Percentiles rank a stretch among this genome's conserved stretches.
Evolutionary conservation across 2,888 invertebrate genomes (phyloP).

Genomic region (Tenthredo livida): DNA sequence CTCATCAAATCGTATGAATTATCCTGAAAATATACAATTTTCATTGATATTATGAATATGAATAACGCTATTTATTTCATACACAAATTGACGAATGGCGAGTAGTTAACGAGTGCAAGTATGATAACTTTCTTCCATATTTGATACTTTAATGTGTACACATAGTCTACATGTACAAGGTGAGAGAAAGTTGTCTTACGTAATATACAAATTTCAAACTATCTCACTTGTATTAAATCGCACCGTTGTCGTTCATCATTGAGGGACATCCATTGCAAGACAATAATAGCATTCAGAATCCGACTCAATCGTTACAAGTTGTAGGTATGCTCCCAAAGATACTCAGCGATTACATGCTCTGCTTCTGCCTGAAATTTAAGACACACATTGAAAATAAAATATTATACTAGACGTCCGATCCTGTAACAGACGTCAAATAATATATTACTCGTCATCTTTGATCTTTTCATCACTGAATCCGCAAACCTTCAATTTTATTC

Average conservation of each 20-base stretch:
- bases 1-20: constrained; percentile 15
- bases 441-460: too few species aligned
- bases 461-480: too few species aligned
- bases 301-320: neutral
- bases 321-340: neutral
- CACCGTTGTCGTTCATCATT: constrained; percentile 27
- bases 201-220: neutral
- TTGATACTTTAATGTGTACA: neutral
- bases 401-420: neutral
- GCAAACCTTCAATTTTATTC: too few species aligned
- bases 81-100: neutral
- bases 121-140: neutral
- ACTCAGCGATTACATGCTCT: constrained; percentile 4
- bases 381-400: neutral
- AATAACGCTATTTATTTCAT: neutral
- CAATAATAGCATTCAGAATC: neutral
- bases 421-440: neutral
- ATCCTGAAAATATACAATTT: constrained; percentile 19
- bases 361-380: neutral
- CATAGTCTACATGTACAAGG: neutral
- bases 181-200: neutral
- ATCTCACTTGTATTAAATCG: constrained; percentile 23
- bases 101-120: neutral
- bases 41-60: neutral
- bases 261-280: constrained; percentile 1